Base-by-base conservation (phyloP, 2,797 vertebrate species). In the Otus scops region DNA sequence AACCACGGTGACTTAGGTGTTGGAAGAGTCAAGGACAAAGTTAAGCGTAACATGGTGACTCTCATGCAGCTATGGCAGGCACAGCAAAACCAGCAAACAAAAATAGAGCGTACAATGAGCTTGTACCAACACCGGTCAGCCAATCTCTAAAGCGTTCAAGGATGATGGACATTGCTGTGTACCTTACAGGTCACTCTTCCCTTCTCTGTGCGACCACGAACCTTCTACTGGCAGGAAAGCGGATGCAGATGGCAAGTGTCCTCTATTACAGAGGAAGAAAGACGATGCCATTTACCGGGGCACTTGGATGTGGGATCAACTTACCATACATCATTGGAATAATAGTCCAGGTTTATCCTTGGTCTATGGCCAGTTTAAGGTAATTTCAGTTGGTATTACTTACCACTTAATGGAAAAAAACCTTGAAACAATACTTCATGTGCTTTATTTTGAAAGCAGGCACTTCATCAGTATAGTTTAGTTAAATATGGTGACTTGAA, bases 11-110 rank as follows among this genome's bases (percentile, higher is more conserved):
- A 38, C n/a, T 74, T 34, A 34, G 13, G 61, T 38, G 34, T 11
- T 11, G 34, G 21, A 73, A 54, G 39, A 43, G 36, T 54, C 34
- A 68, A 69, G 68, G 75, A 54, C 53, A 92, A 92, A 64, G n/a
- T 18, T 11, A n/a, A 41, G 34, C 0, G 0, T 11, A 54, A 48
- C 4, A 1, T 10, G 24, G 6, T 51, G 13, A 70, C 48, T 14
- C 39, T 77, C 45, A 10, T 4, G 41, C 8, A 64, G 61, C 57
- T 75, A 6, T 0, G 1, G 48, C 36, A 83, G 60, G 64, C 26
- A 14, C 0, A 11, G 76, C 39, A 63, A 64, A 45, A 27, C 8
- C 48, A 74, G 60, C 45, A 77, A 85, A 59, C 28, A 56, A 70
- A 67, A 74, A 28, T 6, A 78, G 47, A 45, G 19, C 15, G 24